Base-by-base conservation (phyloP, 30 jellyfish, hydroid and myxozoan genomes). In the Mastigias papua region DNA sequence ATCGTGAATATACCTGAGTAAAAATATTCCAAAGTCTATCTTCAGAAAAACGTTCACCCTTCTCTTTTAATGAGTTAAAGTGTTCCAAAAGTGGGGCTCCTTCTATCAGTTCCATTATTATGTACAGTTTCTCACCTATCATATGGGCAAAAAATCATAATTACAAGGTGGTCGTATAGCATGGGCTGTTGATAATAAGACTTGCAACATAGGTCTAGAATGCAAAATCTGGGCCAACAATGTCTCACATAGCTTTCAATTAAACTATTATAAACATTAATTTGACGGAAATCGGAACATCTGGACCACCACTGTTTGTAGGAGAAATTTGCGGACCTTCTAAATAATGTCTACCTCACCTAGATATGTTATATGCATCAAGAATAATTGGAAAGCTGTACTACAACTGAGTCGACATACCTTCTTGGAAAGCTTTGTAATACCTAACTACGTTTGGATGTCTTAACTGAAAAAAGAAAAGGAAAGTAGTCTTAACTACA, bases 41-140 rank as follows among this genome's bases (percentile, higher is more conserved):
- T 35, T 95, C 99, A 16, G 96, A 69, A 65, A 95, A 95, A 26
- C 76, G 89, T 81, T 95, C 95, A 2, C 96, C 96, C 67, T 95
- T 95, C 73, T 95, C 99, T 65, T 90, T 95, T 30, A 95, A 84
- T 17, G 99, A 90, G 32, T 90, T 95, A 86, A 95, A 95, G 79
- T 95, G 99, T 58, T 95, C 99, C 48, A 97, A 97, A 2, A 95
- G 88, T 4, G 99, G 99, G 11, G 99, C 99, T 11, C 99, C 99
- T 28, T 95, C 99, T 19, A 95, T 95, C 91, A 95, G 63, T 60
- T 95, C 99, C 99, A 95, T 95, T 51, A 95, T 95, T 85, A 95
- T 90, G 81, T 95, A 95, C 42, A 95, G 91, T 71, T 95, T 95
- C 48, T 89, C 99, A 48, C 83, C 99, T 94, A 80, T n/a, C n/a